Conservation (phyloP, 2,888 invertebrate species). For the Litoditis marina region DNA sequence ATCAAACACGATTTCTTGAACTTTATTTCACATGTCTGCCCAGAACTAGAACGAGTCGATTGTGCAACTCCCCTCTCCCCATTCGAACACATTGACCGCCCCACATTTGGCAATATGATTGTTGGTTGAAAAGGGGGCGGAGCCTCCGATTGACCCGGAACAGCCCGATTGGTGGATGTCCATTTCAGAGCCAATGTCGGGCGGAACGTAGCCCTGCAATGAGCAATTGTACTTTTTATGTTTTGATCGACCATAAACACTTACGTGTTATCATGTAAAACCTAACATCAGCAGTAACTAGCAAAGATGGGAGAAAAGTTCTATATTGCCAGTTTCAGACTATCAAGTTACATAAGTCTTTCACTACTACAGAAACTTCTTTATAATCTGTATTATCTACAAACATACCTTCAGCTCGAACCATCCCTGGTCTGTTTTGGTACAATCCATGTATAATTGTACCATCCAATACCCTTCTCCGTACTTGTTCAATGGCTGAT, state of each 20-base stretch:
- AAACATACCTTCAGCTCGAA: constrained; percentile 63
- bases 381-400: too few species aligned
- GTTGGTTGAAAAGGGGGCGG: constrained; percentile 50
- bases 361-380: too few species aligned
- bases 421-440: constrained; percentile 63
- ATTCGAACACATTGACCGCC: constrained; percentile 63
- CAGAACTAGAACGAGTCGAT: too few species aligned
- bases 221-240: not conserved
- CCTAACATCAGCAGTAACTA: too few species aligned
- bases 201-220: constrained; percentile 54
- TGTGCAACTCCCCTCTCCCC: too few species aligned
- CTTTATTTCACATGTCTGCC: too few species aligned
- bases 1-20: too few species aligned
- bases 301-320: too few species aligned
- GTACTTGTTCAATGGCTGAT: constrained; percentile 61
- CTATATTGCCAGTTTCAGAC: too few species aligned
- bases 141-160: constrained; percentile 56
- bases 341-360: too few species aligned
- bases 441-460: constrained; percentile 64
- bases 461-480: constrained; percentile 65
- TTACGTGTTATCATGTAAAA: too few species aligned
- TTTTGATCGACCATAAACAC: too few species aligned
- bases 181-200: constrained; percentile 61
- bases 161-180: constrained; percentile 58
- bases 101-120: constrained; percentile 65